phyloP scores from a whole-genome alignment of 1,140 invertebrate genomes.

The Magallana ariakensis region DNA sequence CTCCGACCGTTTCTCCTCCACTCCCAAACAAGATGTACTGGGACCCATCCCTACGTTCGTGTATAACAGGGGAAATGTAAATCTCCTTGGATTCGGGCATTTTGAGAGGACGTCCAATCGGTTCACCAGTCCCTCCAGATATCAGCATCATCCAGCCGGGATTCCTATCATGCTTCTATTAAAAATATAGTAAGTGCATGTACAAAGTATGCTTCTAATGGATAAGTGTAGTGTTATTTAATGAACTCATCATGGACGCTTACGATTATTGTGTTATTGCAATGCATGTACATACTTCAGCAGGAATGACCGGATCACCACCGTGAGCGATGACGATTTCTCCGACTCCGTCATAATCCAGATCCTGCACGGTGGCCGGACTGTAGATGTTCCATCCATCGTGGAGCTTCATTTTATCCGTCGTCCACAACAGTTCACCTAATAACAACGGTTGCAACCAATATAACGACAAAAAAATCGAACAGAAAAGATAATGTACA shows the following conservation, averaged over 20 bases:
- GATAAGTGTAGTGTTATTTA: no score
- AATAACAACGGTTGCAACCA: background rate
- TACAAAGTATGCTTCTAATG: no score
- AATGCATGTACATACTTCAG: slow-evolving; percentile 53
- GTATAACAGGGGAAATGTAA: slow-evolving; percentile 74
- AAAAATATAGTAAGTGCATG: background rate
- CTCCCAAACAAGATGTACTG: slow-evolving; percentile 72
- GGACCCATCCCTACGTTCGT: slow-evolving; percentile 68
- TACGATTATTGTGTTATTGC: no score
- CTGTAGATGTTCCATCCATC: slow-evolving; percentile 67
- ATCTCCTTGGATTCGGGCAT: slow-evolving; percentile 72
- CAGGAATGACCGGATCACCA: slow-evolving; percentile 69
- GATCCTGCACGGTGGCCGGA: slow-evolving; percentile 60
- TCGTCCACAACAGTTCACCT: slow-evolving; percentile 61
- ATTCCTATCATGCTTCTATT: slow-evolving; percentile 62
- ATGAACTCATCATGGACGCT: no score
- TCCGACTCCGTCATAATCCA: slow-evolving; percentile 66
- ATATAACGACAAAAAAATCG: background rate
- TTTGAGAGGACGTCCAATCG: slow-evolving; percentile 68
- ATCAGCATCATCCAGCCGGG: slow-evolving; percentile 71
- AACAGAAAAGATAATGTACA: background rate
- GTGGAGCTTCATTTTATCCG: slow-evolving; percentile 50
- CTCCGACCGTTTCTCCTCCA: slow-evolving; percentile 75
- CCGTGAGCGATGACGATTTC: slow-evolving; percentile 73
- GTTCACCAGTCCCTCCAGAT: slow-evolving; percentile 67